phyloP scores from a whole-genome alignment of 2,113 vertebrate species.

The Pyxicephalus adspersus region DNA sequence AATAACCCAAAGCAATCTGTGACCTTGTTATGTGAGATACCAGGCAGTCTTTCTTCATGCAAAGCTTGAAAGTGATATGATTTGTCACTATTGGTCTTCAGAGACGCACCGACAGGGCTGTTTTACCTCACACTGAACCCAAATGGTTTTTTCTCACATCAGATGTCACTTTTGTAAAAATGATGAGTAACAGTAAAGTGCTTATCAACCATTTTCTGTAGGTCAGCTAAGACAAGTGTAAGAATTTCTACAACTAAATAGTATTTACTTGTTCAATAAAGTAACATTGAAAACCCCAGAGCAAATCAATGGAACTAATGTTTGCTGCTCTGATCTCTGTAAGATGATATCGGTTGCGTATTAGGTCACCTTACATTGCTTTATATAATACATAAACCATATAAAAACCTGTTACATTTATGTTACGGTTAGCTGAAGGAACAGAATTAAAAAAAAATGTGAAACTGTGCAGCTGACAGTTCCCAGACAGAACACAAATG shows the following conservation, averaged over 20 bases:
- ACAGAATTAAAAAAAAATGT: no score
- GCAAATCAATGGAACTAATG: no score
- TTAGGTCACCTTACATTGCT: no score
- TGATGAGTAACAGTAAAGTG: not conserved
- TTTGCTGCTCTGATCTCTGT: no score
- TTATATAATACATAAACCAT: no score
- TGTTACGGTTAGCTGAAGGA: no score
- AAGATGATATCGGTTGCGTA: no score
- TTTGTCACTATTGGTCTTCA: constrained; percentile 35
- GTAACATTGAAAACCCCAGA: no score
- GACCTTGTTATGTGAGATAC: constrained; percentile 15
- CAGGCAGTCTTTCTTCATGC: constrained; percentile 12
- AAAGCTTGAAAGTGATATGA: constrained; percentile 39
- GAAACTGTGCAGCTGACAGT: no score
- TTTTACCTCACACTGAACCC: constrained; percentile 42
- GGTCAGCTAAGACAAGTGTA: not conserved
- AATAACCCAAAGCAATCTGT: constrained; percentile 17
- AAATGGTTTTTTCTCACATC: constrained; percentile 8
- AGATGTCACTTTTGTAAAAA: constrained; percentile 6
- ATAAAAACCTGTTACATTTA: no score
- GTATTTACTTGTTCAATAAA: no score
- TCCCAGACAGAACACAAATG: no score
- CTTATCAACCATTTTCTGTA: not conserved
- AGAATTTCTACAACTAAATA: not conserved
- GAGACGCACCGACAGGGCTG: constrained; percentile 28